Percentiles rank a stretch among this genome's conserved stretches.
Evolutionary conservation across 2,888 invertebrate species (phyloP).

Genomic region (Ganaspis brasiliensis): DNA sequence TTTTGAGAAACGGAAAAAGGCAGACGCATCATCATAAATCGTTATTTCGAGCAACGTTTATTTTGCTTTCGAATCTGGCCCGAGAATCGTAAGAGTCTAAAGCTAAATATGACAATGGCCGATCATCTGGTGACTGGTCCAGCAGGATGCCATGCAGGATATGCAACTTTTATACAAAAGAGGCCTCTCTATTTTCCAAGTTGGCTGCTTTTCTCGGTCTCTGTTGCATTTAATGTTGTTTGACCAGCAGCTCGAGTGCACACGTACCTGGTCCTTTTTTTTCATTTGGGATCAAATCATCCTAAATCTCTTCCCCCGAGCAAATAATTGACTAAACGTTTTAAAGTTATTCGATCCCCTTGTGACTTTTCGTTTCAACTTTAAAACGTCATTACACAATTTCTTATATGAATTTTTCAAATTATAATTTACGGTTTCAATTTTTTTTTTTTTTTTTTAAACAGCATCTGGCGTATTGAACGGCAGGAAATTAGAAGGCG

Average conservation of each 20-base stretch:
- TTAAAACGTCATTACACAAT: background rate
- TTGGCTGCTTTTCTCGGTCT: constrained; percentile 6
- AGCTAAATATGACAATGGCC: constrained; percentile 15
- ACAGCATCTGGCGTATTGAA: too few relatives aligned
- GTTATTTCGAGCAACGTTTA: constrained; percentile 41
- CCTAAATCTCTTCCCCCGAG: background rate
- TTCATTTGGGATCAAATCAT: background rate
- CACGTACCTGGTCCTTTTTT: constrained; percentile 13
- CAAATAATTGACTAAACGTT: background rate
- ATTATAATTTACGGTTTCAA: background rate
- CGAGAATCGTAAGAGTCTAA: constrained; percentile 17
- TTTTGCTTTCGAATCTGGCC: constrained; percentile 22
- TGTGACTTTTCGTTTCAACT: background rate
- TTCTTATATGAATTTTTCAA: background rate
- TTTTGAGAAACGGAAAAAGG: background rate
- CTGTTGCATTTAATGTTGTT: constrained; percentile 30
- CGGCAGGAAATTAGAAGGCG: too few relatives aligned
- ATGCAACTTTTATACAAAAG: constrained; percentile 23
- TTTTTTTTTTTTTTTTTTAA: background rate
- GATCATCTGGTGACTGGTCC: constrained; percentile 23
- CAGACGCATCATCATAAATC: constrained; percentile 42
- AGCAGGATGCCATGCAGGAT: constrained; percentile 26
- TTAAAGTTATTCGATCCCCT: background rate
- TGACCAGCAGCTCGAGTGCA: constrained; percentile 37
- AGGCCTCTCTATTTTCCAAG: constrained; percentile 14